Conservation (phyloP, 2,888 invertebrate species). For the Sabatieria punctata region DNA sequence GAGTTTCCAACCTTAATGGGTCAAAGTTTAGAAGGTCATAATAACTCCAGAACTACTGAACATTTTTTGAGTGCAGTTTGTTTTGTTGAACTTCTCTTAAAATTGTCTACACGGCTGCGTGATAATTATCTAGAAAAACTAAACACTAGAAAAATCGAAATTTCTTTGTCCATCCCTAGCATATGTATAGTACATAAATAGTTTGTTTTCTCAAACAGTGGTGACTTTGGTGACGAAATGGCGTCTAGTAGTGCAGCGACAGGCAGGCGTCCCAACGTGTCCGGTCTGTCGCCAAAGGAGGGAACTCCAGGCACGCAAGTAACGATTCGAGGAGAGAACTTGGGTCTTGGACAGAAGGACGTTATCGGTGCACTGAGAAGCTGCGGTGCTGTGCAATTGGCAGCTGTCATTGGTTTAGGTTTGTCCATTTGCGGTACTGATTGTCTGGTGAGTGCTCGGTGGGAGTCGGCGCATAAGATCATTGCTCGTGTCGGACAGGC, state of each 20-base stretch:
- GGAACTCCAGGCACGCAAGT: slow-evolving; percentile 90
- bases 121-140: too few species aligned
- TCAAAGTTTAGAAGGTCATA: too few species aligned
- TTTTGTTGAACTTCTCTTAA: too few species aligned
- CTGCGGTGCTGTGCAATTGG: slow-evolving; percentile 4
- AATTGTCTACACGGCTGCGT: too few species aligned
- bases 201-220: too few species aligned
- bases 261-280: slow-evolving; percentile 51
- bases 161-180: too few species aligned
- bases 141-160: too few species aligned
- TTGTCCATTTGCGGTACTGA: slow-evolving; percentile 87
- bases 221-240: slow-evolving; percentile 26
- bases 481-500: slow-evolving; percentile 82
- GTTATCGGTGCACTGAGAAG: slow-evolving; percentile 50
- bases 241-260: not conserved
- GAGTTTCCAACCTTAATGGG: too few species aligned
- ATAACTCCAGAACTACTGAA: too few species aligned
- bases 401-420: slow-evolving; percentile 41
- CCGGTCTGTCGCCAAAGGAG: slow-evolving; percentile 90
- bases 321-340: slow-evolving; percentile 87
- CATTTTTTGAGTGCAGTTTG: too few species aligned
- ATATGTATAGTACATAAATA: too few species aligned
- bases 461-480: slow-evolving; percentile 93
- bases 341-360: slow-evolving; percentile 68
- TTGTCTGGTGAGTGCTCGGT: slow-evolving; percentile 82